Conservation (phyloP, 2,888 invertebrate species). For the Tenthredo livida region DNA sequence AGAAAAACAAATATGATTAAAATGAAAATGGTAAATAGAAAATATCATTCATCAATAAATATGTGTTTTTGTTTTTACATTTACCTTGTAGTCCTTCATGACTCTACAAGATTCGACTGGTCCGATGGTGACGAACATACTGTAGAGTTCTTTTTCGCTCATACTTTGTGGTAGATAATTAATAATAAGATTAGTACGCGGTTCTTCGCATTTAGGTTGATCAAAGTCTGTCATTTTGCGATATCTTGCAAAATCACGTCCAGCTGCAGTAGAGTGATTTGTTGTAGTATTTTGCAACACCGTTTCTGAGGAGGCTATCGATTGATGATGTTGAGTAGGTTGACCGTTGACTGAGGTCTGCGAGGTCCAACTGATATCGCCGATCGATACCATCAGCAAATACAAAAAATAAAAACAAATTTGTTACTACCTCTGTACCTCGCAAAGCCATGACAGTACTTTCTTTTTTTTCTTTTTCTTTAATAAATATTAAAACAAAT, state of each 20-base stretch:
- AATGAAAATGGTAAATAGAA: no score
- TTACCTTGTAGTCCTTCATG: slow-evolving; percentile 93
- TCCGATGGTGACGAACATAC: slow-evolving; percentile 93
- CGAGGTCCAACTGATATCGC: slow-evolving; percentile 74
- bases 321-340: slow-evolving; percentile 56
- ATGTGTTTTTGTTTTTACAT: no score
- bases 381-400: slow-evolving; percentile 76
- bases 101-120: slow-evolving; percentile 94
- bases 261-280: slow-evolving; percentile 55
- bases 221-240: slow-evolving; percentile 72
- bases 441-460: slow-evolving; percentile 62
- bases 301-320: slow-evolving; percentile 57
- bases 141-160: slow-evolving; percentile 93
- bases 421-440: slow-evolving; percentile 74
- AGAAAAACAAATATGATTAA: no score
- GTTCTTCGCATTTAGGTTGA: slow-evolving; percentile 73
- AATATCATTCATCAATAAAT: no score
- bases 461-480: slow-evolving; percentile 61
- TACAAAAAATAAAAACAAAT: slow-evolving; percentile 78
- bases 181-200: slow-evolving; percentile 92
- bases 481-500: slow-evolving; percentile 71
- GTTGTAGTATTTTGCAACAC: slow-evolving; percentile 50
- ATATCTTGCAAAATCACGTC: slow-evolving; percentile 62
- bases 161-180: slow-evolving; percentile 97
- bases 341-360: slow-evolving; percentile 58